Conservation (phyloP, 1,140 invertebrate genomes). For the Drosophila pseudoobscura region DNA sequence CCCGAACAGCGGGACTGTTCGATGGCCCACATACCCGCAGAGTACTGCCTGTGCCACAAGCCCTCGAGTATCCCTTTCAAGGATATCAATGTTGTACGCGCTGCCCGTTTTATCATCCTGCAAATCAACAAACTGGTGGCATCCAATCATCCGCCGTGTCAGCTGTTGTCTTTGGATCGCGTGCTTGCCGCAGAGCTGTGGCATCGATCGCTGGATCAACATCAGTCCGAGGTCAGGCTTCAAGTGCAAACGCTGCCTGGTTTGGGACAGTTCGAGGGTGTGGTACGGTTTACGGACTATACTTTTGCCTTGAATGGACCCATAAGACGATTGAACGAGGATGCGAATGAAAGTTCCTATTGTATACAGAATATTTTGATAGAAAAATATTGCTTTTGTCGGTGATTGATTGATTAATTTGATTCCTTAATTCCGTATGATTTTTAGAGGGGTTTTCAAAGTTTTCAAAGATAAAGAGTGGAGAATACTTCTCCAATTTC, state of each 20-base stretch:
- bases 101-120: conserved; percentile 18
- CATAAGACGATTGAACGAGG: conserved; percentile 4
- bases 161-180: background rate
- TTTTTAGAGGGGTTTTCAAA: no score
- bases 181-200: conserved; percentile 17
- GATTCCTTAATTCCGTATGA: background rate
- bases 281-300: conserved; percentile 8
- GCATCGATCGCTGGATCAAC: background rate
- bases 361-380: conserved; percentile 33
- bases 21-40: conserved; percentile 17
- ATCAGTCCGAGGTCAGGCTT: conserved; percentile 11
- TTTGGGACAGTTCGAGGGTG: conserved; percentile 23
- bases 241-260: conserved; percentile 18
- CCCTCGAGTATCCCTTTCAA: background rate
- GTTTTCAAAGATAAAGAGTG: no score
- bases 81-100: conserved; percentile 13
- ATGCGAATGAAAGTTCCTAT: background rate
- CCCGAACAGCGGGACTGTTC: conserved; percentile 14
- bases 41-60: conserved; percentile 17
- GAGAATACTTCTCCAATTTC: no score
- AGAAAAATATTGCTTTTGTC: conserved; percentile 29
- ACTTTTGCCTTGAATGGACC: conserved; percentile 10
- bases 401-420: background rate
- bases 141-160: conserved; percentile 14
- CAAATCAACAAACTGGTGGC: conserved; percentile 11